phyloP scores from a whole-genome alignment of 2,888 invertebrate genomes.

The Drosophila mettleri region DNA sequence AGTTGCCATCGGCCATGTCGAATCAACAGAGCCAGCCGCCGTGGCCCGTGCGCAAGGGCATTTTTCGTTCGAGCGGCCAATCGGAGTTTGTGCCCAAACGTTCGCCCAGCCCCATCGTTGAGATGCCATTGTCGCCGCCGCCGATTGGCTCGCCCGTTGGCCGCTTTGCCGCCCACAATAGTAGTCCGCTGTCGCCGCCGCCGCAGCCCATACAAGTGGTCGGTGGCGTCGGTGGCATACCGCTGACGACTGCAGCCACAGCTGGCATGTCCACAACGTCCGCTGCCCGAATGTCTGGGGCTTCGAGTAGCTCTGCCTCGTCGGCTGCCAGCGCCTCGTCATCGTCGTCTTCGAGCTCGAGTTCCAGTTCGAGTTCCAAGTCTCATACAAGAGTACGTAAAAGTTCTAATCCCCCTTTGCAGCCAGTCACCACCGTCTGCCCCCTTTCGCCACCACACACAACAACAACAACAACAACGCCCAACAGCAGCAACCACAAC shows the following conservation, averaged over 20 bases:
- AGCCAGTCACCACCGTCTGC: slow-evolving; percentile 60
- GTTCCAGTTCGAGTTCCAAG: slow-evolving; percentile 56
- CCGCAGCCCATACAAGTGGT: slow-evolving; percentile 81
- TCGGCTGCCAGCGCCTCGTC: slow-evolving; percentile 58
- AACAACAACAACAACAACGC: slow-evolving; percentile 28
- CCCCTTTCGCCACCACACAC: slow-evolving; percentile 28
- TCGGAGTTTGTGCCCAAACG: slow-evolving; percentile 84
- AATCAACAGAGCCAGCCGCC: slow-evolving; percentile 87
- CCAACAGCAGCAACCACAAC: slow-evolving; percentile 27
- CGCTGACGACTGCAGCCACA: slow-evolving; percentile 42
- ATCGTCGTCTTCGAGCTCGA: slow-evolving; percentile 71
- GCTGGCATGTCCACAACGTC: slow-evolving; percentile 53
- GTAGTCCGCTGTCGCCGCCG: slow-evolving; percentile 78
- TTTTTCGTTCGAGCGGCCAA: slow-evolving; percentile 85
- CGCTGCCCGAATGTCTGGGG: slow-evolving; percentile 59
- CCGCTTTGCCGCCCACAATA: slow-evolving; percentile 62
- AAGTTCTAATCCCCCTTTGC: slow-evolving; percentile 79
- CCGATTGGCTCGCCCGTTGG: slow-evolving; percentile 59
- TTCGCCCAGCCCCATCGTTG: slow-evolving; percentile 85
- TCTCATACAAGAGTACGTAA: slow-evolving; percentile 82
- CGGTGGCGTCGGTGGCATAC: slow-evolving; percentile 36
- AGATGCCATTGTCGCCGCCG: slow-evolving; percentile 85
- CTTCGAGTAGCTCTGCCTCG: slow-evolving; percentile 42
- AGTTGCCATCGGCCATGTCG: slow-evolving; percentile 77
- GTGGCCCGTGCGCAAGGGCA: slow-evolving; percentile 90